Evolutionary conservation across 2,888 invertebrate species (phyloP), one percentile per base, ranked within the genome.

Genomic region (Spatulosminthurus flaviceps): DNA sequence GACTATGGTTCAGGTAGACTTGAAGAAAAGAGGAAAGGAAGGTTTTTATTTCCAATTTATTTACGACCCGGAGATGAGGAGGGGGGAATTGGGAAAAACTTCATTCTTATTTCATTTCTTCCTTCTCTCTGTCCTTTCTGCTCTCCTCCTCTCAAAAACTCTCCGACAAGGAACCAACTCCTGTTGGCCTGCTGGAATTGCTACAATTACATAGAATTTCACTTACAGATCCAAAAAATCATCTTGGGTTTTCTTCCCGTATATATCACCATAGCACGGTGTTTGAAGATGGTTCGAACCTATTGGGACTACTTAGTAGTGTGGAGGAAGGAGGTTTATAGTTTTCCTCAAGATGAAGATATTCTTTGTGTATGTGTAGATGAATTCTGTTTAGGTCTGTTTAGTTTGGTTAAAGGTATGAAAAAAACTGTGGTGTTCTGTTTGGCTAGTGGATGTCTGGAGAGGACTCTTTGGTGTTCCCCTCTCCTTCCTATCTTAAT

Each of bases 21-120:
- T 4, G 21, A 76, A 76, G 75, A 26, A n/a, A 61, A 61, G 61
- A 66, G 42, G 67, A 43, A 42, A 66, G 34, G 69, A 34, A 76
- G 66, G 66, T 76, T 76, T 67, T 66, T 67, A 66, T 72, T 76
- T 69, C 67, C 67, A 76, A 76, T 76, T 76, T 76, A 67, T 67
- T 76, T 76, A 76, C 76, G 76, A 76, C 66, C 76, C 9, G 26
- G 22, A 60, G 74, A 29, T 64, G 61, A 64, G 74, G 19, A 60
- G 34, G n/a, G 28, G 34, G 34, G 26, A 60, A 60, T n/a, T n/a
- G n/a, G n/a, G 24, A 64, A 64, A 16, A 26, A 13, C 24, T 16
- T 22, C 24, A 51, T 51, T 51, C 51, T 51, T 51, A 51, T 51
- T 51, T 51, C n/a, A 51, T 64, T 64, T 64, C 61, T 61, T 61